Percentiles rank a stretch among this genome's conserved stretches.
Evolutionary conservation across 2,888 invertebrate genomes (phyloP).

Genomic region (Synergus gifuensis): DNA sequence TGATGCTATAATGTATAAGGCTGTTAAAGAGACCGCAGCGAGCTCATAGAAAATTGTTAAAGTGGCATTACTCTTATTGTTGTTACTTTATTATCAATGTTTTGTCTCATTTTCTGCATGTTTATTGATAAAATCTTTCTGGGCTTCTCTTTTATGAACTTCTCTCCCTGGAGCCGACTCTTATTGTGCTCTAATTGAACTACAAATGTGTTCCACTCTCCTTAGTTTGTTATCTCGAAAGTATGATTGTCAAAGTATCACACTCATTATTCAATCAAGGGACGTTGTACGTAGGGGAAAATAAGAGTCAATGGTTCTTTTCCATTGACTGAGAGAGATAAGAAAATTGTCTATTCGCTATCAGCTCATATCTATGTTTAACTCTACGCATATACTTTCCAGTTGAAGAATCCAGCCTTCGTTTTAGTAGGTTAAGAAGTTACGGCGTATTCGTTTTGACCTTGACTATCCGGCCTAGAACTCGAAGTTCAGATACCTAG

Average conservation of each 20-base stretch:
- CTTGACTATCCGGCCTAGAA: constrained; percentile 35
- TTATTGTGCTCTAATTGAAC: background rate
- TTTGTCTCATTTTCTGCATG: background rate
- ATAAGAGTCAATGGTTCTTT: constrained; percentile 30
- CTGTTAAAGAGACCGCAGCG: background rate
- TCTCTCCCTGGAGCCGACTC: background rate
- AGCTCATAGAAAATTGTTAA: background rate
- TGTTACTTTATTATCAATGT: background rate
- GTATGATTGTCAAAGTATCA: constrained; percentile 25
- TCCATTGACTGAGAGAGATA: constrained; percentile 15
- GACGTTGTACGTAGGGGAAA: background rate
- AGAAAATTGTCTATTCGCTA: constrained; percentile 12
- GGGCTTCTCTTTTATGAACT: background rate
- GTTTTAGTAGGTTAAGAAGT: constrained; percentile 38
- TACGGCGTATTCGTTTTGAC: constrained; percentile 35
- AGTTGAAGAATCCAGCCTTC: constrained; percentile 36
- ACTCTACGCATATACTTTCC: constrained; percentile 20
- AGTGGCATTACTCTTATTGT: background rate
- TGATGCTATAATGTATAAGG: background rate
- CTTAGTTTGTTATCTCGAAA: constrained; percentile 1
- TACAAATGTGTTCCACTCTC: background rate
- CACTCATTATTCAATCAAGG: constrained; percentile 36
- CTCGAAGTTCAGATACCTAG: constrained; percentile 36
- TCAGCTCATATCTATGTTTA: constrained; percentile 1
- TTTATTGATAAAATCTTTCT: too few species aligned